Evolutionary conservation across 2,888 invertebrate species (phyloP).

Genomic region (Drosophila neutralis): DNA sequence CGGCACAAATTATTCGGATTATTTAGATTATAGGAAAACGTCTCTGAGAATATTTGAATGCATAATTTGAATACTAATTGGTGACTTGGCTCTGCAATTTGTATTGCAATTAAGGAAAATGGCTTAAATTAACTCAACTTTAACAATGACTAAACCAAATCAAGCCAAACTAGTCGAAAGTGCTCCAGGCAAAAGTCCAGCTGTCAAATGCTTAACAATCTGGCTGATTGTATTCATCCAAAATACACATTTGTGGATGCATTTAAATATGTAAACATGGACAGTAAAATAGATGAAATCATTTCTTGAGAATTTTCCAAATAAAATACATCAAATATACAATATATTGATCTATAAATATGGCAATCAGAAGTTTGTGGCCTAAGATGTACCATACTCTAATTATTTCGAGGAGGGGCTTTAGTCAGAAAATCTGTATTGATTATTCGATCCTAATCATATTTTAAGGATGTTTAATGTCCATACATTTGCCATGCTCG

Average conservation of each 20-base stretch:
- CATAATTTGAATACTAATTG: constrained; percentile 41
- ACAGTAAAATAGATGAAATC: no score
- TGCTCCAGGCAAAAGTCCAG: background rate
- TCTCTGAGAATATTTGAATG: constrained; percentile 31
- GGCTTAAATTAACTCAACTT: background rate
- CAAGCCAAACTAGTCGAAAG: background rate
- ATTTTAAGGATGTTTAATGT: no score
- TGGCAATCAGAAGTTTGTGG: background rate
- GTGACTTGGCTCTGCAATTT: constrained; percentile 11
- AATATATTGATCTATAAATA: background rate
- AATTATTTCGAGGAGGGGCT: no score
- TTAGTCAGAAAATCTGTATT: no score
- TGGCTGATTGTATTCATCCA: background rate
- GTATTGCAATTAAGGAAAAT: background rate
- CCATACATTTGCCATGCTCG: background rate
- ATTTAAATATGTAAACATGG: background rate
- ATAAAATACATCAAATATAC: background rate
- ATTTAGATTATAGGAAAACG: constrained; percentile 34
- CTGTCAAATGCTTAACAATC: background rate
- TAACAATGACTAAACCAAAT: background rate
- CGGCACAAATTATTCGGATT: constrained; percentile 16
- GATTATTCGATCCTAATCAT: no score
- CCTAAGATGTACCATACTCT: no score
- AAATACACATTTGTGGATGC: background rate
- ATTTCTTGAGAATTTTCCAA: no score